Conservation (phyloP, 1,140 invertebrate species). For the Atta cephalotes region DNA sequence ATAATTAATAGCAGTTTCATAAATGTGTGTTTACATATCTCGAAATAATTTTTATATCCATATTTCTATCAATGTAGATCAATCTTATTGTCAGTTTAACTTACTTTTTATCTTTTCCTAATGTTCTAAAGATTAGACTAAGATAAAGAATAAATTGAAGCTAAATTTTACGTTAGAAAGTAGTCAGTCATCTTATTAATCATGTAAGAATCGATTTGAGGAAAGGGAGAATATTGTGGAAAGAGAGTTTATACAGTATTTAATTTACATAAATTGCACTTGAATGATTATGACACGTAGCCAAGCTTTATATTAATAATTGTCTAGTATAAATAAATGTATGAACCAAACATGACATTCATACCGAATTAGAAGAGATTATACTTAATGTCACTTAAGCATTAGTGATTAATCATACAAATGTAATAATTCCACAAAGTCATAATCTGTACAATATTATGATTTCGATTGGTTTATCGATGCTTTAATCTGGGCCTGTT, state of each 20-base stretch:
- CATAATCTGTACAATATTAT: constrained; percentile 30
- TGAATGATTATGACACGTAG: not conserved
- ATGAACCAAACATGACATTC: not conserved
- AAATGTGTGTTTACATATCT: too few relatives aligned
- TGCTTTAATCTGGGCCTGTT: constrained; percentile 90
- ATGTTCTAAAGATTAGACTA: too few relatives aligned
- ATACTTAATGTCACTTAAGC: constrained; percentile 20
- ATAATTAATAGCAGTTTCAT: too few relatives aligned
- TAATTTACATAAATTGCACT: constrained; percentile 19
- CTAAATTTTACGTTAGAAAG: not conserved
- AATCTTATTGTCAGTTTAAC: not conserved
- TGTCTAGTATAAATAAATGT: constrained; percentile 1
- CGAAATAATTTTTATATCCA: too few relatives aligned
- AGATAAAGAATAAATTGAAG: too few relatives aligned
- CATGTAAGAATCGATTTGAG: not conserved
- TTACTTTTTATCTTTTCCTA: not conserved
- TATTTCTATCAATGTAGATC: not conserved
- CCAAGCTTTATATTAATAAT: not conserved
- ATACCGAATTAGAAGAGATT: not conserved
- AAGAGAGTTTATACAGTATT: not conserved
- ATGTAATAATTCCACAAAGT: not conserved
- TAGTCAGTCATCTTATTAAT: not conserved
- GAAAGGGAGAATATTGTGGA: not conserved
- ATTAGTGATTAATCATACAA: constrained; percentile 43
- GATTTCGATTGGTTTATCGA: constrained; percentile 61